Conservation (phyloP, 2,797 vertebrate species). For the Pangasius djambal region DNA sequence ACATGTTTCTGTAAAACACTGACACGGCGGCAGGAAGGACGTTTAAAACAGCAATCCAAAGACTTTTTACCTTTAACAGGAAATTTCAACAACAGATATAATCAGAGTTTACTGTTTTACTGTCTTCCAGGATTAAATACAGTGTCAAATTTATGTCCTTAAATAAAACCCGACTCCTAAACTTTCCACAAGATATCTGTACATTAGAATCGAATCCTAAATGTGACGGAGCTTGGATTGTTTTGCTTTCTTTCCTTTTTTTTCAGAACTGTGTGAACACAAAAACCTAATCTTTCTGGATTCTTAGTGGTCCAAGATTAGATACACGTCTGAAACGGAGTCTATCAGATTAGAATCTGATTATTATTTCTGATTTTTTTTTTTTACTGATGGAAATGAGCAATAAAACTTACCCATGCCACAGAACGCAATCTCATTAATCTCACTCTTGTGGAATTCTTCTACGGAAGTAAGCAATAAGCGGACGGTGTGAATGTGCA, state of each 20-base stretch:
- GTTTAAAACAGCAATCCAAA: constrained; percentile 27
- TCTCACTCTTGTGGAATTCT: background rate
- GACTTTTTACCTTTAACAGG: constrained; percentile 40
- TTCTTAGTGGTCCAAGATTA: background rate
- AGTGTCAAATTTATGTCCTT: background rate
- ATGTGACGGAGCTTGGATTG: background rate
- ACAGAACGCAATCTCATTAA: background rate
- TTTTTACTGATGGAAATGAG: background rate
- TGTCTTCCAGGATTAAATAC: background rate
- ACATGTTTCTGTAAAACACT: constrained; percentile 19
- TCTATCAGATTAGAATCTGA: background rate
- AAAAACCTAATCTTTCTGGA: background rate
- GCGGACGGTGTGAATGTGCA: background rate
- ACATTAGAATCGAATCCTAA: background rate
- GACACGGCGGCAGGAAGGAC: constrained; percentile 50
- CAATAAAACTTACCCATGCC: background rate
- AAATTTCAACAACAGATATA: background rate
- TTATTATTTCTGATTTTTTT: background rate
- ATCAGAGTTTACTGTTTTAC: background rate
- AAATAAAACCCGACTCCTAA: background rate
- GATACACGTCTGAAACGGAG: background rate
- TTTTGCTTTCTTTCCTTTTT: background rate
- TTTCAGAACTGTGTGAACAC: background rate
- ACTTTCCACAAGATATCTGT: background rate
- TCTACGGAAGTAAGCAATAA: background rate